phyloP scores from a whole-genome alignment of 2,888 invertebrate genomes.

The Dryadula phaetusa region DNA sequence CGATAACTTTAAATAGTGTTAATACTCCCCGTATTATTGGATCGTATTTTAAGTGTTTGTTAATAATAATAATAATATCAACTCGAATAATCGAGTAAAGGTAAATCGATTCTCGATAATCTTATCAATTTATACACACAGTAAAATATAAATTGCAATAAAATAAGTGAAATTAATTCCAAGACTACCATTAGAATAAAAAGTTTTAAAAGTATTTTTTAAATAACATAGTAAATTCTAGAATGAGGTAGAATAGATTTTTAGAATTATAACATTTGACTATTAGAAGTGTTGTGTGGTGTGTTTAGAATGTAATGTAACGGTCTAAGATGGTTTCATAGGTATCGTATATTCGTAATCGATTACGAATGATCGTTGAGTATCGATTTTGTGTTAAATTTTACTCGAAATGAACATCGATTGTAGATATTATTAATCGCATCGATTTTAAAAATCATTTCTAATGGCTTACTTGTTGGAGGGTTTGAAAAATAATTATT shows the following conservation, averaged over 20 bases:
- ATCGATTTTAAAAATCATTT: slow-evolving; percentile 6
- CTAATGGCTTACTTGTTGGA: slow-evolving; percentile 1
- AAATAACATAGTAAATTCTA: slow-evolving; percentile 2
- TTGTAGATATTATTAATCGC: too few relatives aligned
- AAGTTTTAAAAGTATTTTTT: slow-evolving; percentile 13
- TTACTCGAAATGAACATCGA: too few relatives aligned
- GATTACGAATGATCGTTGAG: slow-evolving; percentile 8
- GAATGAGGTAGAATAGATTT: slow-evolving; percentile 1
- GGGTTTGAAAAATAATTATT: background rate
- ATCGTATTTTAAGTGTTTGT: slow-evolving; percentile 12
- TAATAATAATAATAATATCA: background rate
- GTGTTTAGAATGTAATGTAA: slow-evolving; percentile 6
- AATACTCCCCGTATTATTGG: slow-evolving; percentile 14
- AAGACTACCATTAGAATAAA: slow-evolving; percentile 8
- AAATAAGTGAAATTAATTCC: slow-evolving; percentile 15
- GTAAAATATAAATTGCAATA: background rate
- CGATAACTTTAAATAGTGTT: slow-evolving; percentile 16
- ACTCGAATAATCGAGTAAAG: background rate
- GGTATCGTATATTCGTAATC: background rate
- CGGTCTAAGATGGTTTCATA: background rate
- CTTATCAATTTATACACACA: background rate
- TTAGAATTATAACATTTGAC: background rate
- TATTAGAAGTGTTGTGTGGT: background rate
- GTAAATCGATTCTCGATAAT: slow-evolving; percentile 6
- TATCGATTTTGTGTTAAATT: slow-evolving; percentile 1